Evolutionary conservation across 2,888 invertebrate genomes (phyloP), one percentile per base, ranked within the genome.

Genomic region (Choreutis nemorana): DNA sequence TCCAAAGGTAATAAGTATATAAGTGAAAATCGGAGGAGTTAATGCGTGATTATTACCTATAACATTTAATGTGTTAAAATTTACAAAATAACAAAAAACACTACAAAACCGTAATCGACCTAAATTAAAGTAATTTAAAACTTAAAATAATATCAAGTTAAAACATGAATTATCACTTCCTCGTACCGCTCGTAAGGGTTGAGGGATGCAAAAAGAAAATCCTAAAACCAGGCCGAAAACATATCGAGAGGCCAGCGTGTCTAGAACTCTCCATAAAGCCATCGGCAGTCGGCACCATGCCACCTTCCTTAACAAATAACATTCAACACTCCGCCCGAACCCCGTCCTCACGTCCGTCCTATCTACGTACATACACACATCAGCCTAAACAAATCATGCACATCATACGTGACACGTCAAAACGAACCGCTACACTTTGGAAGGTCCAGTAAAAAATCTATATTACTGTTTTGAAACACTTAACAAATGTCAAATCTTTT

Each of bases 181-280:
- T 56, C 50, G 48, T 44, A 37, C 52, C 41, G 41, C 36, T 43
- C 34, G 36, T 33, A 9, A 36, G 40, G 39, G 36, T 34, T 38
- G 36, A 40, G 46, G 53, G 48, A 45, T 45, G 56, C 59, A 59
- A 7, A 55, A 50, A 63, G 62, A 66, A 64, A 63, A 64, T 63
- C 63, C 63, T 67, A 67, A 58, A 65, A 64, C 63, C 64, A 64
- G 77, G 72, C 79, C 78, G 66, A 72, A 77, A 79, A 80, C 78
- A 80, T 79, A 80, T 79, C 70, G 59, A 62, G 62, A 70, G 79
- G 79, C 79, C 78, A 59, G 58, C 60, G 54, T 55, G 58, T 54
- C 55, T 53, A 49, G 50, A 57, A 50, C 50, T 51, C 50, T 57
- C 49, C 13, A 40, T 44, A 42, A 50, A 54, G 48, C 55, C 46